phyloP scores from a whole-genome alignment of 2,113 vertebrate species.

The Cyanocitta stelleri region DNA sequence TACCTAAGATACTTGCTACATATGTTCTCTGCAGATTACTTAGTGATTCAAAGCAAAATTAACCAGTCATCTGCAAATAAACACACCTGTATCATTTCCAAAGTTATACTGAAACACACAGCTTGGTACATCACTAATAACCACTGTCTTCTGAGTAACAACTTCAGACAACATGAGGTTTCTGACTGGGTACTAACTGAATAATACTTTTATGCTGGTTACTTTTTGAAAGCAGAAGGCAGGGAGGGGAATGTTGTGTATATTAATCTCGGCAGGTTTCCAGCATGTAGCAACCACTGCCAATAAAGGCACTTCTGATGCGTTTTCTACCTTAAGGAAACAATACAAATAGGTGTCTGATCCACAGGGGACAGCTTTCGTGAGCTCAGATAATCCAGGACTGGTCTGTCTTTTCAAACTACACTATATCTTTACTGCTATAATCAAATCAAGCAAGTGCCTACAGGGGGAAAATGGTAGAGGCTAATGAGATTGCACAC shows the following conservation, averaged over 20 bases:
- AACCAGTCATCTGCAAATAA: slow-evolving; percentile 15
- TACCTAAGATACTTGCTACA: neutral
- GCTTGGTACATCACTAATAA: neutral
- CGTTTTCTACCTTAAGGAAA: neutral
- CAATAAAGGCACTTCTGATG: neutral
- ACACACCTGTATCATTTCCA: neutral
- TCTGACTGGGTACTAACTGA: neutral
- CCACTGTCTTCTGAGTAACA: neutral
- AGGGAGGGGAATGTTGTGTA: neutral
- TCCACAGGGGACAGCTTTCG: neutral
- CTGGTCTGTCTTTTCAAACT: neutral
- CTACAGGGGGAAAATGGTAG: neutral
- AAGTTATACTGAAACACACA: neutral
- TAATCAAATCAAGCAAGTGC: neutral
- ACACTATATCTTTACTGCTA: neutral
- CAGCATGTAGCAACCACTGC: neutral
- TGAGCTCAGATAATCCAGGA: neutral
- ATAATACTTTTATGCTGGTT: neutral
- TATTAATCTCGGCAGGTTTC: neutral
- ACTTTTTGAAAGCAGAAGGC: neutral
- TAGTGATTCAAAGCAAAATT: slow-evolving; percentile 17
- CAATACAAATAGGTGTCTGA: neutral
- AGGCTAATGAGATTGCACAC: neutral
- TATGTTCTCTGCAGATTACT: neutral
- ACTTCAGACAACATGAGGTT: neutral